Evolutionary conservation across 2,113 vertebrate genomes (phyloP).

Genomic region (Jacana jacana): DNA sequence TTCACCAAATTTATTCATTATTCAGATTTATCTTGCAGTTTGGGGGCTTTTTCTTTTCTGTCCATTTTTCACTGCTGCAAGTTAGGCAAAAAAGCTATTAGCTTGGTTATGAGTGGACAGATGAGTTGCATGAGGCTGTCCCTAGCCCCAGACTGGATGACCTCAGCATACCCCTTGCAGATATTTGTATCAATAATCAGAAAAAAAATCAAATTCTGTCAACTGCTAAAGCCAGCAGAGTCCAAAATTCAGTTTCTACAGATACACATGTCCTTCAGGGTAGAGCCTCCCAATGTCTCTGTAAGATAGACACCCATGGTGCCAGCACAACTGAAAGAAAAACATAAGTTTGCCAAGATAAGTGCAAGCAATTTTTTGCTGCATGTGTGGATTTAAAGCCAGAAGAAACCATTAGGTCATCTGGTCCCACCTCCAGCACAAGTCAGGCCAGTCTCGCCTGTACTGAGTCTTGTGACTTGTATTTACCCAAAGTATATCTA

Average conservation of each 20-base stretch:
- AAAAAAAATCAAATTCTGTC: background rate
- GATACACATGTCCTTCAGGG: background rate
- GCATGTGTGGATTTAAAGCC: background rate
- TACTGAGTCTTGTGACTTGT: background rate
- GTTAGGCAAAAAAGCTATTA: background rate
- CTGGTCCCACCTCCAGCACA: background rate
- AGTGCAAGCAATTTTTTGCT: background rate
- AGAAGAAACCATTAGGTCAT: background rate
- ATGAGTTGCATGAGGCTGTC: background rate
- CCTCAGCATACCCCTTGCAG: background rate
- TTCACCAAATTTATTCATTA: background rate
- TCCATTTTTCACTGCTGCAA: background rate
- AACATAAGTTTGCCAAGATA: background rate
- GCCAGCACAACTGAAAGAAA: background rate
- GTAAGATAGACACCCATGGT: background rate
- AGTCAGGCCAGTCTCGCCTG: background rate
- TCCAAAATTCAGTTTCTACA: background rate
- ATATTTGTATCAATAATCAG: background rate
- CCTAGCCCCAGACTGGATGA: background rate
- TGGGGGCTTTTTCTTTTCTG: background rate
- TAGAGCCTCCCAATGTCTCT: background rate
- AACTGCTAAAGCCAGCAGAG: background rate
- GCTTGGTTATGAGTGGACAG: fast-evolving
- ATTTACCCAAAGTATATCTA: background rate
- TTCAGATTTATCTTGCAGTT: background rate